Evolutionary conservation across 2,797 vertebrate genomes (phyloP).

Genomic region (Melopsittacus undulatus): DNA sequence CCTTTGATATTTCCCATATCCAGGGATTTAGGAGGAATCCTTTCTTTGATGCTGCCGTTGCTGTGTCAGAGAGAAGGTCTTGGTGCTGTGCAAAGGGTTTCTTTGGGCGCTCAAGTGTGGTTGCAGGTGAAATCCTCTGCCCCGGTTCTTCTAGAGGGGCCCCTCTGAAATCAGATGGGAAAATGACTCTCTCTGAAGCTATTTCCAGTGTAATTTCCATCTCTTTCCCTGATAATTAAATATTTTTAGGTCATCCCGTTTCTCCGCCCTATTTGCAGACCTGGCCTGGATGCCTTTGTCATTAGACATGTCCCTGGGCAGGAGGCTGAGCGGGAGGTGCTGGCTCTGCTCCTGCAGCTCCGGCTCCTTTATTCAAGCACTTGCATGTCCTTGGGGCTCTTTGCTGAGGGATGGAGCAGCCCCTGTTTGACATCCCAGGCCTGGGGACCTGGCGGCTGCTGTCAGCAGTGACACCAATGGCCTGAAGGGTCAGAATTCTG

Average conservation of each 20-base stretch:
- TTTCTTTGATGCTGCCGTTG: accelerated
- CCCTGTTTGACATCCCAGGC: not conserved
- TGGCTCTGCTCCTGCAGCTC: not conserved
- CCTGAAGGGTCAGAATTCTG: not conserved
- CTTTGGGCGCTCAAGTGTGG: accelerated
- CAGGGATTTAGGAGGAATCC: not conserved
- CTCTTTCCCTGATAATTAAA: conserved; percentile 28
- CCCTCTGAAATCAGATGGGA: not conserved
- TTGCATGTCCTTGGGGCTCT: not conserved
- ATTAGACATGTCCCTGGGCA: conserved; percentile 18
- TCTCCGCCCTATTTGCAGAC: conserved; percentile 13
- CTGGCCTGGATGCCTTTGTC: conserved; percentile 33
- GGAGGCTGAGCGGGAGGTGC: not conserved
- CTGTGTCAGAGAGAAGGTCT: not conserved
- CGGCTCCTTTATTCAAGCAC: accelerated
- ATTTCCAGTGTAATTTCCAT: conserved; percentile 10
- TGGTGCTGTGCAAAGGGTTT: accelerated
- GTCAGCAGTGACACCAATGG: not conserved
- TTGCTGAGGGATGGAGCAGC: not conserved
- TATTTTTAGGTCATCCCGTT: conserved; percentile 37
- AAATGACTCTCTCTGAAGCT: not conserved
- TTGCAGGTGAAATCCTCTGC: not conserved
- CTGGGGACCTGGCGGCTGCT: accelerated
- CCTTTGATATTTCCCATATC: not conserved
- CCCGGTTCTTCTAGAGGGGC: not conserved